Evolutionary conservation across 2,888 invertebrate species (phyloP).

Genomic region (Habrosyne pyritoides): DNA sequence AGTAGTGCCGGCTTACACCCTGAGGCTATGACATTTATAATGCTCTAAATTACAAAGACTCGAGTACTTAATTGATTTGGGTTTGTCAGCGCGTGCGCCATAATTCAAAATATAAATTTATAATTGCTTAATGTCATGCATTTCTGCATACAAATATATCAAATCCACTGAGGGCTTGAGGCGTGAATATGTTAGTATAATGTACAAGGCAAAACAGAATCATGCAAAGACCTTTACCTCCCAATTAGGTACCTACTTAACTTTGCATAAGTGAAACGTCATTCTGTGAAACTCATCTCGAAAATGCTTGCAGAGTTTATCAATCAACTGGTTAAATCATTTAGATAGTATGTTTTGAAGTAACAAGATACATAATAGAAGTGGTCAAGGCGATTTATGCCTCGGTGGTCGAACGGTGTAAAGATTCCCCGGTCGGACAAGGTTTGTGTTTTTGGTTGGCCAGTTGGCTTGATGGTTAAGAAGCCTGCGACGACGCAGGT

Average conservation of each 20-base stretch:
- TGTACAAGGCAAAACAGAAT: not conserved
- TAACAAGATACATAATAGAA: too few relatives aligned
- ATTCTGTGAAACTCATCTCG: not conserved
- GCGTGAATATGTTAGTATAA: slow-evolving; percentile 5
- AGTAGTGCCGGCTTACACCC: not conserved
- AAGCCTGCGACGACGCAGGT: too few relatives aligned
- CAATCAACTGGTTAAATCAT: too few relatives aligned
- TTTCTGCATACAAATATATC: slow-evolving; percentile 5
- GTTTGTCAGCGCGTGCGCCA: not conserved
- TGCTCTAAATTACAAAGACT: slow-evolving; percentile 2
- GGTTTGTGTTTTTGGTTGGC: too few relatives aligned
- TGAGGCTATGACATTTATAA: slow-evolving; percentile 1
- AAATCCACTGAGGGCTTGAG: not conserved
- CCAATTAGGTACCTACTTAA: not conserved
- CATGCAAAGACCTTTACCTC: slow-evolving; percentile 4
- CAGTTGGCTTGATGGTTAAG: too few relatives aligned
- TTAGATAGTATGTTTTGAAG: too few relatives aligned
- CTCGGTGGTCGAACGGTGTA: too few relatives aligned
- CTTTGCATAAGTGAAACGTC: slow-evolving; percentile 1
- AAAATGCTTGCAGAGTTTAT: too few relatives aligned
- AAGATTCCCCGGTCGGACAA: too few relatives aligned
- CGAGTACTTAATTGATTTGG: not conserved
- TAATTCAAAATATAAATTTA: slow-evolving; percentile 2
- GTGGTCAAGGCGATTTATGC: too few relatives aligned
- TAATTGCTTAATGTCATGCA: slow-evolving; percentile 3